These are phyloP conservation scores for Thera britannica DNA, from an alignment of 2,888 invertebrate species.

Conservation along the genomic window DNA sequence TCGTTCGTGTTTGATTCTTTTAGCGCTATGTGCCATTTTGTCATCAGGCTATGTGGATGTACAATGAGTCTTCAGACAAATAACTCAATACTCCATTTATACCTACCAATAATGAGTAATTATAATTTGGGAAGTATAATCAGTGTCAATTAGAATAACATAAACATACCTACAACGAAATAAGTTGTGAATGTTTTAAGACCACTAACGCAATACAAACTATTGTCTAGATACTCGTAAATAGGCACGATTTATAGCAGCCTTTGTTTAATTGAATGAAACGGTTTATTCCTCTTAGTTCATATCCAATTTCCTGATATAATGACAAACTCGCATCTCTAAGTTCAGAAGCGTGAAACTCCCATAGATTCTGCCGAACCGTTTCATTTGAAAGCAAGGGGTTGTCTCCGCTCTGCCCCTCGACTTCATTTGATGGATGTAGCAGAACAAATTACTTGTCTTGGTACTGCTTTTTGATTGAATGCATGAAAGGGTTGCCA, in stretches of 20 bases:
- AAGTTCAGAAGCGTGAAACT: slow-evolving; percentile 30
- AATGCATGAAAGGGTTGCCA: slow-evolving; percentile 42
- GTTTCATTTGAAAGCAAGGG: slow-evolving; percentile 31
- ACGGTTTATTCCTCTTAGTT: slow-evolving; percentile 3
- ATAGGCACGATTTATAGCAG: neutral
- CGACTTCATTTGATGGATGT: slow-evolving; percentile 41
- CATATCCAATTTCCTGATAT: slow-evolving; percentile 22
- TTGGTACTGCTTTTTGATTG: slow-evolving; percentile 44
- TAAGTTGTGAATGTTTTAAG: no score
- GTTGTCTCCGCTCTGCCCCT: slow-evolving; percentile 28
- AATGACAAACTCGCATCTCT: slow-evolving; percentile 25
- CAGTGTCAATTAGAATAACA: no score
- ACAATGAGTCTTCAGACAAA: no score
- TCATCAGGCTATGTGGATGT: no score
- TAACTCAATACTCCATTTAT: no score
- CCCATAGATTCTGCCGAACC: slow-evolving; percentile 27
- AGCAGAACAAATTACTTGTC: slow-evolving; percentile 46
- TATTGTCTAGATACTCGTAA: no score
- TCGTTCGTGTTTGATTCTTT: no score
- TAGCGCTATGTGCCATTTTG: no score
- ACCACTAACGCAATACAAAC: no score
- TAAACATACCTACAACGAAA: no score
- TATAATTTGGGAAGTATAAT: no score
- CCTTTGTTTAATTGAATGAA: slow-evolving; percentile 1
- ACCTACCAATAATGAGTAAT: no score